phyloP scores from a whole-genome alignment of 2,113 vertebrate genomes.

The Pseudonaja textilis region DNA sequence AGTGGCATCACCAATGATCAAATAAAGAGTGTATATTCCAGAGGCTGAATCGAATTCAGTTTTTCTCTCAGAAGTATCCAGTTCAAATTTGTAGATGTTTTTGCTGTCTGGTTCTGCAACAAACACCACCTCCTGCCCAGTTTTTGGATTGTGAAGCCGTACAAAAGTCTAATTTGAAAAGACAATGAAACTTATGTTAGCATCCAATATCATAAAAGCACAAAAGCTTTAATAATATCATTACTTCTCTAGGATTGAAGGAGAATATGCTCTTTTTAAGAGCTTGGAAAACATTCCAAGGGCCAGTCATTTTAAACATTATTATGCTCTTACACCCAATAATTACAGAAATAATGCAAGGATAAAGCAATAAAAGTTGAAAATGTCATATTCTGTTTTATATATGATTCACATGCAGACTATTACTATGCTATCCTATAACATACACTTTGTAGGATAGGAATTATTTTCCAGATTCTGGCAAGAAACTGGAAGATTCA shows the following conservation, averaged over 20 bases:
- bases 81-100: constrained; percentile 94
- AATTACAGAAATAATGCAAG: background rate
- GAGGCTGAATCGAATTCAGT: constrained; percentile 94
- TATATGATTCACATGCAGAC: background rate
- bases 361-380: background rate
- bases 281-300: background rate
- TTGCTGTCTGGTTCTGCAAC: constrained; percentile 96
- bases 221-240: background rate
- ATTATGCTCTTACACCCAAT: background rate
- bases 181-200: background rate
- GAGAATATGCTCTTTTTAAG: background rate
- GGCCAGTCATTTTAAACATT: background rate
- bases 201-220: background rate
- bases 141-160: constrained; percentile 94
- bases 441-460: background rate
- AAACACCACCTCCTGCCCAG: constrained; percentile 96
- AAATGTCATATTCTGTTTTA: background rate
- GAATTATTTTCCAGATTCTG: background rate
- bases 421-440: background rate
- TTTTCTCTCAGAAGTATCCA: constrained; percentile 92
- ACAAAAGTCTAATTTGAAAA: constrained; percentile 86
- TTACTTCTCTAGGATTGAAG: background rate
- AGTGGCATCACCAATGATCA: constrained; percentile 95
- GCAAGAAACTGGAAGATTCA: background rate
- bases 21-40: constrained; percentile 89